Evolutionary conservation across 2,888 invertebrate genomes (phyloP).

Genomic region (Philaethria dido): DNA sequence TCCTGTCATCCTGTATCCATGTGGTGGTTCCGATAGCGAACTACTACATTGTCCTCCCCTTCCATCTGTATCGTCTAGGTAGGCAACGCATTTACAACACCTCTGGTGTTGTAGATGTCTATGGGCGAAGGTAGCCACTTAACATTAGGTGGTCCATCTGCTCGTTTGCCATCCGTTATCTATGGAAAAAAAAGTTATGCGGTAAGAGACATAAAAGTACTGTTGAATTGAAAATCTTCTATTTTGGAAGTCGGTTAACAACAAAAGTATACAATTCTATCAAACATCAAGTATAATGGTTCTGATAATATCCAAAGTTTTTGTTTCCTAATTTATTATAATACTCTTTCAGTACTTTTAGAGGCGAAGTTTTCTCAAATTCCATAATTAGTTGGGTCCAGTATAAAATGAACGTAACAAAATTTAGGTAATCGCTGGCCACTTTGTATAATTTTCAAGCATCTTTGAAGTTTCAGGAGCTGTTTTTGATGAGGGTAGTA

Average conservation of each 20-base stretch:
- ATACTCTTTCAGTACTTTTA: conserved; percentile 9
- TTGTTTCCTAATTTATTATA: conserved; percentile 16
- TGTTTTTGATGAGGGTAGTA: conserved; percentile 20
- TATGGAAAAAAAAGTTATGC: too few species aligned
- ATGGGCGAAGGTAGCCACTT: too few species aligned
- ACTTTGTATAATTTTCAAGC: conserved; percentile 24
- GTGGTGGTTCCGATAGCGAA: too few species aligned
- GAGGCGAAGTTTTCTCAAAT: conserved; percentile 10
- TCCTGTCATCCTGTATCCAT: too few species aligned
- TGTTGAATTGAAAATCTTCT: too few species aligned
- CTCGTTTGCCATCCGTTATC: too few species aligned
- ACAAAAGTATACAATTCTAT: not conserved
- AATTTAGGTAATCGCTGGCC: conserved; percentile 2
- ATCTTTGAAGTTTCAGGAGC: conserved; percentile 22
- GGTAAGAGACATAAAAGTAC: too few species aligned
- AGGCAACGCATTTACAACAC: too few species aligned
- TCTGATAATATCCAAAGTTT: not conserved
- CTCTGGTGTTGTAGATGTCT: too few species aligned
- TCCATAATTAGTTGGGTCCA: conserved; percentile 19
- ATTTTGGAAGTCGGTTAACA: not conserved
- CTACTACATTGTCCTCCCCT: too few species aligned
- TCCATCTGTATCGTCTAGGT: too few species aligned
- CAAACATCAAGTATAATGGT: not conserved
- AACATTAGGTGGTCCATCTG: too few species aligned
- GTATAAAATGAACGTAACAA: conserved; percentile 6